These are phyloP conservation scores for Zoanthus sansibaricus DNA, from an alignment of 92 coral and sea anemone genomes.

Conservation along the genomic window DNA sequence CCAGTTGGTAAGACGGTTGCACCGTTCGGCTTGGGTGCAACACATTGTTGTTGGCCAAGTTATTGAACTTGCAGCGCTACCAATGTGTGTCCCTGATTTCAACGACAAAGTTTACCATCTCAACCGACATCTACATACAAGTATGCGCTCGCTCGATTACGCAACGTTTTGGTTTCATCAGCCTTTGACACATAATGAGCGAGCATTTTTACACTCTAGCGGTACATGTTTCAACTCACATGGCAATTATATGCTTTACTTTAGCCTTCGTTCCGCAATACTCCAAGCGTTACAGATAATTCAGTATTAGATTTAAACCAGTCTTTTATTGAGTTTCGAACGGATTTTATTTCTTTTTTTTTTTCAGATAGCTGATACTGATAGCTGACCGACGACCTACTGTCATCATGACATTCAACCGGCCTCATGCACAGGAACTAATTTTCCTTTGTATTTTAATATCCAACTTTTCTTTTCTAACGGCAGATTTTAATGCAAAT, in stretches of 20 bases:
- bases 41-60: constrained; percentile 2
- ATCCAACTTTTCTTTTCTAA: not conserved
- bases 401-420: not conserved
- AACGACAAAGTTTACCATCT: not conserved
- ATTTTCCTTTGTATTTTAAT: not conserved
- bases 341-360: not conserved
- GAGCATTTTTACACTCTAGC: not conserved
- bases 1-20: not conserved
- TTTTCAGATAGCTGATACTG: not conserved
- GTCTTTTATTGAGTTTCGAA: not conserved
- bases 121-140: not conserved
- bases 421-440: not conserved
- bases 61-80: not conserved
- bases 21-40: not conserved
- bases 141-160: not conserved
- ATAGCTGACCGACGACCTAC: not conserved
- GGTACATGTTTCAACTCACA: not conserved
- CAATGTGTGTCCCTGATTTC: constrained; percentile 4
- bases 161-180: constrained; percentile 1
- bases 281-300: not conserved
- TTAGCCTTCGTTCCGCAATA: not conserved
- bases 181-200: not conserved
- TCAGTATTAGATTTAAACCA: not conserved
- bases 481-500: not conserved
- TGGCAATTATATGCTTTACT: not conserved